phyloP scores from a whole-genome alignment of 1,140 invertebrate genomes.

The Globodera rostochiensis region DNA sequence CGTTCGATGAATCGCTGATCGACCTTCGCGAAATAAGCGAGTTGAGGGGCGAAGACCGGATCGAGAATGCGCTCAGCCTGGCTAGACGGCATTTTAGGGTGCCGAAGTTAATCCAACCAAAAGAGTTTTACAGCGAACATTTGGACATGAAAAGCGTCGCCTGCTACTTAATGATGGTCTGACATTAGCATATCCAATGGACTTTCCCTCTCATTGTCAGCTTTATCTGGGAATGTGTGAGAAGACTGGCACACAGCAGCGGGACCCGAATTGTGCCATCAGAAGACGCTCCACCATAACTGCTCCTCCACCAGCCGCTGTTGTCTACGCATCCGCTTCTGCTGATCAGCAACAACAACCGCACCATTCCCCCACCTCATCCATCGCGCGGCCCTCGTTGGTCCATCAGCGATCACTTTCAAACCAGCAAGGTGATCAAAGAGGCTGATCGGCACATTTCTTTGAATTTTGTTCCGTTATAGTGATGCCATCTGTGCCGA shows the following conservation, averaged over 20 bases:
- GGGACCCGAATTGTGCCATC: not conserved
- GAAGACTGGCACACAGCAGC: conserved; percentile 2
- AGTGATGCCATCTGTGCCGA: conserved; percentile 1
- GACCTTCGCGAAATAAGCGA: conserved; percentile 49
- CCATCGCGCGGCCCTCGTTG: not conserved
- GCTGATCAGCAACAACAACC: not conserved
- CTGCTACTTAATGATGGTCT: conserved; percentile 55
- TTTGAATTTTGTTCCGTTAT: not conserved
- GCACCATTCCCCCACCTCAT: not conserved
- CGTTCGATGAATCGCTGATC: conserved; percentile 55
- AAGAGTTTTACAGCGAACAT: conserved; percentile 61
- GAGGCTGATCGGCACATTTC: not conserved
- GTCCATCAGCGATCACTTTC: not conserved
- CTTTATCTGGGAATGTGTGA: conserved; percentile 32
- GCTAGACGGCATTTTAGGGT: conserved; percentile 55
- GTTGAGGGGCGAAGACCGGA: conserved; percentile 56
- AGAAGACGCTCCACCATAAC: conserved; percentile 24
- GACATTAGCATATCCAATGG: not conserved
- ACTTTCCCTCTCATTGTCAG: not conserved
- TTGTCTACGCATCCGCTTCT: not conserved
- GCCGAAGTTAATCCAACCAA: conserved; percentile 51
- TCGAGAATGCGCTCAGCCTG: conserved; percentile 56
- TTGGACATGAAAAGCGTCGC: conserved; percentile 58
- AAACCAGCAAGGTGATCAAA: not conserved
- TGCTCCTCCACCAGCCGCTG: not conserved